These are phyloP conservation scores for Cerceris rybyensis DNA, from an alignment of 2,888 invertebrate genomes.

Conservation along the genomic window DNA sequence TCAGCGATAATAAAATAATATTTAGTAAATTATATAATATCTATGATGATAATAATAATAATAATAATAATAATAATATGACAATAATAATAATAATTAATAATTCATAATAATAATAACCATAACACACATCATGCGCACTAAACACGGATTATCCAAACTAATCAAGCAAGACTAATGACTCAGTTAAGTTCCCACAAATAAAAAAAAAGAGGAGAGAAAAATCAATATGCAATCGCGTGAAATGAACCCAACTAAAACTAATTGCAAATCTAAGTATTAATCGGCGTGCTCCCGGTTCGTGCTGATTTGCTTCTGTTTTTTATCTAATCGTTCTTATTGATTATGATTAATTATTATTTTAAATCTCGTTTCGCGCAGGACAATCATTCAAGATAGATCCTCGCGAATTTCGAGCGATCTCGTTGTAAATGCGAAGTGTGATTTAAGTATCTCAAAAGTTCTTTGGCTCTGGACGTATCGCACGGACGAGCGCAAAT, in stretches of 20 bases:
- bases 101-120: constrained; percentile 63
- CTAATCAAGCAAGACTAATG: constrained; percentile 77
- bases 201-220: constrained; percentile 54
- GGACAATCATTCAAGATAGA: too few relatives aligned
- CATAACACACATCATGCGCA: constrained; percentile 80
- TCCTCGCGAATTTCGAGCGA: too few relatives aligned
- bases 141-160: constrained; percentile 75
- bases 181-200: constrained; percentile 59
- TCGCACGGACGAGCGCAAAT: constrained; percentile 28
- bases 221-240: constrained; percentile 51
- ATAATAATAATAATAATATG: constrained; percentile 40
- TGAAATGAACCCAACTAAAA: constrained; percentile 51
- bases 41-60: constrained; percentile 44
- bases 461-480: constrained; percentile 52
- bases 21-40: constrained; percentile 28
- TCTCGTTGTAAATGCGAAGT: constrained; percentile 7
- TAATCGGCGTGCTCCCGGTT: constrained; percentile 47
- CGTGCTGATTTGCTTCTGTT: constrained; percentile 42
- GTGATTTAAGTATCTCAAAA: constrained; percentile 51
- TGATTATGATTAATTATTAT: too few relatives aligned
- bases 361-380: too few relatives aligned
- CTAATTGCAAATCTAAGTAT: constrained; percentile 37
- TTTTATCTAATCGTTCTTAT: constrained; percentile 22
- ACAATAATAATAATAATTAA: constrained; percentile 49
- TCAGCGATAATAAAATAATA: constrained; percentile 42